Percentiles rank a stretch among this genome's conserved stretches.
phyloP scores from a whole-genome alignment of 2,113 vertebrate genomes.

The Castor canadensis region DNA sequence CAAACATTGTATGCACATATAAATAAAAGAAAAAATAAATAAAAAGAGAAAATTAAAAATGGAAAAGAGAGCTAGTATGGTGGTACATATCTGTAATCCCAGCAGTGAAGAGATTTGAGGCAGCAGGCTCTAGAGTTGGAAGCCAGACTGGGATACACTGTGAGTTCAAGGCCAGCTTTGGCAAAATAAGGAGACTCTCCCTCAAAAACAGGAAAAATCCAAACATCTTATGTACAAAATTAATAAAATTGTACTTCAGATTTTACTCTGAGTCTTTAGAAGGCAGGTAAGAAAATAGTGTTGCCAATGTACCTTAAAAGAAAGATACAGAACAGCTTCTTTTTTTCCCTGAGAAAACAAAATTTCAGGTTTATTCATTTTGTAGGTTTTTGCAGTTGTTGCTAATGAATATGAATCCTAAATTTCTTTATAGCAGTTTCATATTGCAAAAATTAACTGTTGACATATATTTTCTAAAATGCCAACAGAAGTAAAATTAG shows the following conservation, averaged over 20 bases:
- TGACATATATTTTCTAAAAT: slow-evolving; percentile 4
- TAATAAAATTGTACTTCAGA: neutral
- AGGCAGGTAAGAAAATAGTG: neutral
- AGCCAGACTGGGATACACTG: too few relatives aligned
- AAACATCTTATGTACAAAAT: neutral
- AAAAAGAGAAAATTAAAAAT: neutral
- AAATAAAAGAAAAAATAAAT: too few relatives aligned
- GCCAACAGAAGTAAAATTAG: neutral
- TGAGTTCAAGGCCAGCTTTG: too few relatives aligned
- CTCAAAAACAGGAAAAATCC: too few relatives aligned
- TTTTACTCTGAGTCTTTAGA: neutral
- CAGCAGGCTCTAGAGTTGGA: too few relatives aligned
- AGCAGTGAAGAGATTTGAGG: too few relatives aligned
- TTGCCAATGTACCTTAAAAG: neutral
- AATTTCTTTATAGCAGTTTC: slow-evolving; percentile 20
- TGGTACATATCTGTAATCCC: too few relatives aligned
- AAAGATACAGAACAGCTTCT: neutral
- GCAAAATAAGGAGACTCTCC: too few relatives aligned
- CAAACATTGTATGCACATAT: too few relatives aligned
- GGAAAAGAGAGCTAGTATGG: neutral
- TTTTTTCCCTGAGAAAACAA: neutral
- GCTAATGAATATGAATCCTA: neutral
- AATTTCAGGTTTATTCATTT: neutral
- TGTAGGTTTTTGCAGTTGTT: neutral
- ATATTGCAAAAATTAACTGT: neutral